Percentiles rank a stretch among this genome's conserved stretches.
Conservation (phyloP, 2,888 invertebrate genomes). For the Erpobdella octoculata region DNA sequence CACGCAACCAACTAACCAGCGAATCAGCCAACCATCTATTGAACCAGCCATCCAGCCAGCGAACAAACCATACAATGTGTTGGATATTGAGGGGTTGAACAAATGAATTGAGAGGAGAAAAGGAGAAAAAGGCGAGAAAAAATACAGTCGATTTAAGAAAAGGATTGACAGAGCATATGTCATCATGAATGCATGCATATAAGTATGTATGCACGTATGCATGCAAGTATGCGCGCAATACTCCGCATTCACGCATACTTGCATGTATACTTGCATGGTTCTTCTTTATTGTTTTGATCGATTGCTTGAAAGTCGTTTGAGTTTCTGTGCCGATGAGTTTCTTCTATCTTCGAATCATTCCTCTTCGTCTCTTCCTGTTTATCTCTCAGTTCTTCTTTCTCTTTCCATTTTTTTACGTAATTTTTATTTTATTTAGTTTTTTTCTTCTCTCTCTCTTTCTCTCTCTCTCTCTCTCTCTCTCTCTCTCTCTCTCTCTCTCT, state of each 20-base stretch:
- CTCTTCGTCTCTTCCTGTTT: too few species aligned
- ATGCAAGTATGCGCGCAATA: slow-evolving; percentile 11
- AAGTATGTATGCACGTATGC: slow-evolving; percentile 10
- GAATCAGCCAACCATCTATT: not conserved
- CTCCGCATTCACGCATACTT: too few species aligned
- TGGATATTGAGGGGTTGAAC: too few species aligned
- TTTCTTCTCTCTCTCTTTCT: too few species aligned
- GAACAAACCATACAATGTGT: not conserved
- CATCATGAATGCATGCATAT: not conserved
- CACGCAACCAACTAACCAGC: not conserved
- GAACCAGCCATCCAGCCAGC: not conserved
- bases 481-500: too few species aligned
- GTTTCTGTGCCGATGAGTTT: too few species aligned
- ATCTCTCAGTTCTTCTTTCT: too few species aligned
- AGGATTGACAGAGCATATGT: not conserved
- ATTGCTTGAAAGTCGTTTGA: slow-evolving; percentile 1
- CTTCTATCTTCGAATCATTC: too few species aligned
- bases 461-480: too few species aligned
- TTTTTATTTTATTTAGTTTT: too few species aligned
- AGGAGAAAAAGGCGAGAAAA: not conserved
- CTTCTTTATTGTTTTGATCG: not conserved
- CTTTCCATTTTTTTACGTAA: too few species aligned
- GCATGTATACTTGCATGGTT: not conserved
- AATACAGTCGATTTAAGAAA: not conserved
- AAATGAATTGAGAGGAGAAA: not conserved